phyloP scores from a whole-genome alignment of 2,113 vertebrate genomes.

The Chaetops frenatus region DNA sequence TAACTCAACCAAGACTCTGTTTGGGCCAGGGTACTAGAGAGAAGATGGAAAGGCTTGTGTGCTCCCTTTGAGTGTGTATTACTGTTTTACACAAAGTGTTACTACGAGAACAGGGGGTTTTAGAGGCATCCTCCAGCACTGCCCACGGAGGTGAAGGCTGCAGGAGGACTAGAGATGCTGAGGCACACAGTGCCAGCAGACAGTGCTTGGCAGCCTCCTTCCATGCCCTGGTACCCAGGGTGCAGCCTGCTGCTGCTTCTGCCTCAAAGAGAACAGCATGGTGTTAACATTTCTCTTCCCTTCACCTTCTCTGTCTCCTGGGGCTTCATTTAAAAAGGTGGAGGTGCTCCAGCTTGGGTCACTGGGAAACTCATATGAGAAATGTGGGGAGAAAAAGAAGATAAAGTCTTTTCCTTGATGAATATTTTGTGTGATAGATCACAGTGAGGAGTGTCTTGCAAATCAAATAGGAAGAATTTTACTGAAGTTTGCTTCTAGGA shows the following conservation, averaged over 20 bases:
- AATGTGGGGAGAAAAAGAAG: not conserved
- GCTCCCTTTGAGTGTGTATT: not conserved
- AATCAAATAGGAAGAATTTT: not conserved
- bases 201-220: not conserved
- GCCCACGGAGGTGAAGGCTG: not conserved
- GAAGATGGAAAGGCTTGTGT: not conserved
- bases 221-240: not conserved
- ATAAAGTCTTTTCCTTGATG: not conserved
- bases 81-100: not conserved
- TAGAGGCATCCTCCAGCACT: not conserved
- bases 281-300: not conserved
- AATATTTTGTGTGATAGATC: not conserved
- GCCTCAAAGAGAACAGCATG: not conserved
- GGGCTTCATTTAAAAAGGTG: not conserved
- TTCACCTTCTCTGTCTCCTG: rapidly evolving
- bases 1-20: not conserved
- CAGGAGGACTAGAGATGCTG: not conserved
- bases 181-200: rapidly evolving
- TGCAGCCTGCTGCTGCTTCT: not conserved
- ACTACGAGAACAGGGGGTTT: not conserved
- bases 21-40: not conserved
- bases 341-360: not conserved
- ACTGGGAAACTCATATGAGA: not conserved
- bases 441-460: not conserved
- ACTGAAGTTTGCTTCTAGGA: not conserved